A percentile compares a stretch with the other conserved stretches of the same genome.
Conservation (phyloP, 2,797 vertebrate species). For the Myotis pilosus region DNA sequence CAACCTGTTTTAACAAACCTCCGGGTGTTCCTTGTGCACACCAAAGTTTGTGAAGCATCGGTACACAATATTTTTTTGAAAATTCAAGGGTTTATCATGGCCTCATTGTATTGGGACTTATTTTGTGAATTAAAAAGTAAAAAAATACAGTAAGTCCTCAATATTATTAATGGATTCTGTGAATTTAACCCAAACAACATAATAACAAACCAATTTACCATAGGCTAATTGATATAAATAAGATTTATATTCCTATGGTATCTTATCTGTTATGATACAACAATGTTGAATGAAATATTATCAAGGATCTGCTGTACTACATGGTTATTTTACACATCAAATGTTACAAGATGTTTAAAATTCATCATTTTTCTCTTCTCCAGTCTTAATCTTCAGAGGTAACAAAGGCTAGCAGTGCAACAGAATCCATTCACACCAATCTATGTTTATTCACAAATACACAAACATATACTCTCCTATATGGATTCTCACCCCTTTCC, state of each 20-base stretch:
- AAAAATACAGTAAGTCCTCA: not conserved
- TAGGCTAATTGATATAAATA: not conserved
- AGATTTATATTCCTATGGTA: not conserved
- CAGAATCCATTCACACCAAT: slow-evolving; percentile 43
- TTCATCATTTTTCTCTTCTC: slow-evolving; percentile 24
- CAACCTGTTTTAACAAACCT: not conserved
- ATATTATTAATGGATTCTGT: not conserved
- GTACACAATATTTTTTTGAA: not conserved
- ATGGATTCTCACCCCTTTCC: not conserved
- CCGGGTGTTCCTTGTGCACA: not conserved
- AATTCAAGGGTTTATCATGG: not conserved
- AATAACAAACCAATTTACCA: not conserved
- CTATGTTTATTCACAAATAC: not conserved
- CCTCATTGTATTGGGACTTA: not conserved
- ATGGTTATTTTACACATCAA: not conserved
- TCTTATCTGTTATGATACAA: not conserved
- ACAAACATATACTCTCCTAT: not conserved
- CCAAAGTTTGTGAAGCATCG: not conserved
- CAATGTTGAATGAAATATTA: not conserved
- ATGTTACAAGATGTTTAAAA: not conserved
- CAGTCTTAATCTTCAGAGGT: not conserved
- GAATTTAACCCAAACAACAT: not conserved
- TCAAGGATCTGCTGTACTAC: not conserved
- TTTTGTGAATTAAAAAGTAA: not conserved
- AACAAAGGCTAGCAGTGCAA: not conserved